Percentiles rank a stretch among this genome's conserved stretches.
These are phyloP conservation scores for Acronicta alni DNA, from an alignment of 2,888 invertebrate genomes.

Conservation along the genomic window DNA sequence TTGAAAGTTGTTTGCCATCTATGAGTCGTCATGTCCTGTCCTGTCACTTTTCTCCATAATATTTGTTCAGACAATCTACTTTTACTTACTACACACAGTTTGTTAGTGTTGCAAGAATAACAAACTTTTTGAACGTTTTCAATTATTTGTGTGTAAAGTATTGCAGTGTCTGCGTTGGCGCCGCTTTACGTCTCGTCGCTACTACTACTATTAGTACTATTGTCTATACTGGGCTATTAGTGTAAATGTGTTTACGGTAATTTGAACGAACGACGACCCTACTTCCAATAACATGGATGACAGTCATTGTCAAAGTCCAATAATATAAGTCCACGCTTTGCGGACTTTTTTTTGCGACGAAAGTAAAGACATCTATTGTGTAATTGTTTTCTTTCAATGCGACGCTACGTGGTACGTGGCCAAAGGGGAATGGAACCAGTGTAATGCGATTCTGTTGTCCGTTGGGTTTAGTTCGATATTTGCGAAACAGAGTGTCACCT, in stretches of 20 bases:
- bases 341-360: conserved; percentile 11
- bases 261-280: conserved; percentile 23
- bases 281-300: conserved; percentile 6
- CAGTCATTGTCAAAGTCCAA: conserved; percentile 11
- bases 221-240: conserved; percentile 4
- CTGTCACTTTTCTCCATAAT: conserved; percentile 14
- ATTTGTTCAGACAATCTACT: conserved; percentile 13
- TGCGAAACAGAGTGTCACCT: conserved; percentile 16
- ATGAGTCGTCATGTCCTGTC: conserved; percentile 26
- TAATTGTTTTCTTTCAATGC: conserved; percentile 25
- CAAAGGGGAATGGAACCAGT: conserved; percentile 26
- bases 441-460: conserved; percentile 24
- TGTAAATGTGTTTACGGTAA: conserved; percentile 16
- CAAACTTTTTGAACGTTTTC: conserved; percentile 7
- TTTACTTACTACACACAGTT: conserved; percentile 19
- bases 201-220: conserved; percentile 1
- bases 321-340: conserved; percentile 3
- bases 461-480: conserved; percentile 22
- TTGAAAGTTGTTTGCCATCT: conserved; percentile 11
- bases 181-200: conserved; percentile 7
- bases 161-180: neutral
- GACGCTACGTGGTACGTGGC: conserved; percentile 35
- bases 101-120: conserved; percentile 5
- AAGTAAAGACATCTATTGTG: conserved; percentile 22
- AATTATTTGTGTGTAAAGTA: neutral